Base-by-base conservation (phyloP, 2,113 vertebrate genomes). In the Xiphophorus maculatus region DNA sequence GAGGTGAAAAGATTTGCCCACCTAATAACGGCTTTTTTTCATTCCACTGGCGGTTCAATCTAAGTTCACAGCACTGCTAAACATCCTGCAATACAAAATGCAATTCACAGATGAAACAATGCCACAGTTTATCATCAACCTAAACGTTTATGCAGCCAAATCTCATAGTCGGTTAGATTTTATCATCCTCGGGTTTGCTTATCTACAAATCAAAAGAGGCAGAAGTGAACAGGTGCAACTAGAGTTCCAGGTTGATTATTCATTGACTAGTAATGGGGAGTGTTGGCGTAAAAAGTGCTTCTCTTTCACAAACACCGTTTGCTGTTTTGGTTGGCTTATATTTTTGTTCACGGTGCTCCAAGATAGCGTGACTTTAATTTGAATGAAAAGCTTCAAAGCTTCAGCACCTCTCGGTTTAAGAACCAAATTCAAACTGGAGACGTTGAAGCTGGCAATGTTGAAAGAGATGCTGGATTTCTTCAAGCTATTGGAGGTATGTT, bases 31-130 rank as follows among this genome's bases (percentile, higher is more conserved):
- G 22, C 58, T 13, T 4, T 2, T 4, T 2, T 44, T 81, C 76
- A 42, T 61, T 74, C 32, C 15, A 2, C 76, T 19, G 28, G 0
- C 69, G 74, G 86, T 87, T 88, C 87, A 88, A 1, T 32, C 44
- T 29, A 64, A 79, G 89, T 88, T 91, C 80, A 84, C 3, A 11
- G 37, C 40, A 2, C 42, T 0, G 22, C 73, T 42, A 4, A 69
- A 76, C 73, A 60, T 76, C 78, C 35, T 69, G 44, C 65, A 27
- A 84, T 66, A 58, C 63, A 66, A 32, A 27, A 84, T 66, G 51
- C 63, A 66, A 32, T 63, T 77, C 51, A 76, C 63, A 83, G 73
- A 86, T 69, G 25, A 75, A 82, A 71, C 32, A 1, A 37, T 25
- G 33, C 40, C 54, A 27, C 17, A 3, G 70, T 75, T 80, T 61